Base-by-base conservation (phyloP, 2,113 vertebrate species). In the Laterallus jamaicensis region DNA sequence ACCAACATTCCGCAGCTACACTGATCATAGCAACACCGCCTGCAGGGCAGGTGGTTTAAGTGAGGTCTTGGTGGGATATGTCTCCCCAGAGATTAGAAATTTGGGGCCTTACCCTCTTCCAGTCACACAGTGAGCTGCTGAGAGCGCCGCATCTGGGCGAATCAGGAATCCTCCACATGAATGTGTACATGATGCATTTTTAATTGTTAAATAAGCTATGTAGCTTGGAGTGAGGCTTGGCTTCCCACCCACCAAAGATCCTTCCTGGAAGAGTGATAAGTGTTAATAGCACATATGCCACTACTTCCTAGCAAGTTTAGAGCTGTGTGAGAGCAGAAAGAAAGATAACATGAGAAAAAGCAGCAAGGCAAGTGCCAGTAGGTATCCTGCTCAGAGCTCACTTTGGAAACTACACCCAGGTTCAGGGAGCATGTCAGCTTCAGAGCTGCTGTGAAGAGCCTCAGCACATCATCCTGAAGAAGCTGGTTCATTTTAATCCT, bases 171-270 rank as follows among this genome's bases (percentile, higher is more conserved):
- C 82, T 74, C 77, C 93, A 59, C 86, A 81, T 39, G 9, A 11
- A 39, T 39, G 39, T 39, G 0, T 0, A 32, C 1, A 2, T 28
- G 12, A 11, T 4, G 0, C 11, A n/a, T 1, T 52, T 26, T 3
- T 0, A 37, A 26, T 14, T 21, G 0, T 0, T 52, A 92, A 20
- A 40, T 4, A 10, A 40, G 86, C 90, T 90, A 95, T 92, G 21
- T 78, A 94, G 82, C 35, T 66, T 58, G 49, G 90, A 95, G n/a
- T 90, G 82, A 32, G 18, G 5, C 10, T 14, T 1, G 22, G 32
- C 71, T 69, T 64, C 10, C 2, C 0, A 0, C 15, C 82, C 49
- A 1, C 66, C 77, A 42, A 92, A 69, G 86, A 90, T 92, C 66
- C 25, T 90, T 78, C 13, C 82, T 82, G 60, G 6, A 82, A 37